Base-by-base conservation (phyloP, 2,888 invertebrate species). In the Spodoptera picta region DNA sequence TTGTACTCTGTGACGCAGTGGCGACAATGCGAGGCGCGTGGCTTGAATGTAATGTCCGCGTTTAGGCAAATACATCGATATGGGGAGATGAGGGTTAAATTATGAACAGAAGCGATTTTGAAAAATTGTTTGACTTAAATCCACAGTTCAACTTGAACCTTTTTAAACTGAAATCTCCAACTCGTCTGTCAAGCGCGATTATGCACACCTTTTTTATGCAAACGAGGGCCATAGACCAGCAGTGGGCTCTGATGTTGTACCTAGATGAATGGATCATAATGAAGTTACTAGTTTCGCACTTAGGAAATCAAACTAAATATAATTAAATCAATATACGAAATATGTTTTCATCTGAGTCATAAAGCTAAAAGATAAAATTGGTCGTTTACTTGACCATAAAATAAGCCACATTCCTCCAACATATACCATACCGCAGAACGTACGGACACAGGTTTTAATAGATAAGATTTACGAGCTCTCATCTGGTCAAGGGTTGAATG, bases 391-490 rank as follows among this genome's bases (percentile, higher is more conserved):
- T 6, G 2, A 36, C 36, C 36, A 36, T 36, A 36, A 36, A 36
- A 36, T 7, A 6, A 36, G 27, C 45, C 2, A 0, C 1, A 19
- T 10, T 49, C 14, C 1, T n/a, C 0, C 52, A n/a, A 56, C 74
- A 77, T 77, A 31, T 12, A 69, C 79, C 73, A 59, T 55, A 64
- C 55, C 48, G 31, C 59, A 62, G 52, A 66, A 69, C 72, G 63
- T 57, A 65, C 66, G 64, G 69, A 73, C 78, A 74, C 80, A 84
- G 86, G 89, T 88, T 90, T 90, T 89, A 90, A 90, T 90, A 87
- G 89, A 84, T 82, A 85, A 89, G 91, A 92, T 92, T 92, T 91
- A 92, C 85, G 89, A 80, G 81, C 82, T 84, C 89, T 92, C 91
- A 92, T 91, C 92, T 90, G 91, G 90, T 83, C 88, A 89, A 86